phyloP scores from a whole-genome alignment of 2,797 vertebrate genomes.

The Allobates femoralis region DNA sequence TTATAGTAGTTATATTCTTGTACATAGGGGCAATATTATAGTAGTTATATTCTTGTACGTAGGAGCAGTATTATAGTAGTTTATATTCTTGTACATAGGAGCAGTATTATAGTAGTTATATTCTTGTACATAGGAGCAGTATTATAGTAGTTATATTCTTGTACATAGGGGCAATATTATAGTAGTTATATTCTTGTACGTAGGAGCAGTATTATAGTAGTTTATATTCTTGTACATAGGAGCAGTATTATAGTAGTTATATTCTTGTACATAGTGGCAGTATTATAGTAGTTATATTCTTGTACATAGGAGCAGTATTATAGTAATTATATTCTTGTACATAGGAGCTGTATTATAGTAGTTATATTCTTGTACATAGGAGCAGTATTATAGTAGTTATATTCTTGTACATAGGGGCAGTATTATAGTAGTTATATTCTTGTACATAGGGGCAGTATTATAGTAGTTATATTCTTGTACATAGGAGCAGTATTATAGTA shows the following conservation, averaged over 20 bases:
- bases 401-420: background rate
- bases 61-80: background rate
- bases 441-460: constrained; percentile 5
- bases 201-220: background rate
- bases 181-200: no score
- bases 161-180: no score
- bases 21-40: no score
- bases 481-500: constrained; percentile 1
- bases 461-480: constrained; percentile 13
- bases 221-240: constrained; percentile 9
- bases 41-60: background rate
- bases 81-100: constrained; percentile 10
- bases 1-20: background rate
- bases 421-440: constrained; percentile 19
- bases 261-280: constrained; percentile 7
- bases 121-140: constrained; percentile 4
- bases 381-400: constrained; percentile 12
- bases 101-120: constrained; percentile 8
- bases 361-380: constrained; percentile 1
- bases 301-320: no score
- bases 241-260: background rate
- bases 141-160: constrained; percentile 9
- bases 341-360: background rate
- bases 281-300: no score
- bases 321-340: constrained; percentile 10